Evolutionary conservation across 2,797 vertebrate species (phyloP), one percentile per base, ranked within the genome.

Genomic region (Ptychadena robeensis): DNA sequence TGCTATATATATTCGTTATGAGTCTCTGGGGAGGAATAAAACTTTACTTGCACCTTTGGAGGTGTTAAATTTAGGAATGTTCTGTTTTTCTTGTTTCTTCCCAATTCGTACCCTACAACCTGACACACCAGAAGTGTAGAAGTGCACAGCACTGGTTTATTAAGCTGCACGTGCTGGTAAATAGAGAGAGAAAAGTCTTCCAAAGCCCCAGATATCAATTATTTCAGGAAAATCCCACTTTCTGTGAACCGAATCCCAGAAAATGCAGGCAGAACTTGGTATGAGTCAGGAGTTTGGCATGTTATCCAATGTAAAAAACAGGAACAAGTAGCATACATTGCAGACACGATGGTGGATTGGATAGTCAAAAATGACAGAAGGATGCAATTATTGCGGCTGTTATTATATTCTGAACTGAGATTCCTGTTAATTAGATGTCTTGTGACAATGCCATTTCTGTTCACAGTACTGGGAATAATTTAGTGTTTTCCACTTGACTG

Each of bases 41-140:
- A 67, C 25, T 78, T 84, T 79, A 84, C 30, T 28, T 79, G 82
- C 44, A 59, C 75, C 76, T 67, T 73, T 53, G 61, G 82, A 83
- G 34, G 82, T 83, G 82, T 83, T 67, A 73, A 79, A 83, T 59
- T 79, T 73, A 67, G 61, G 69, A 79, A 73, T 83, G 75, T 28
- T 71, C 73, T 67, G 63, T 83, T 79, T 83, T 72, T 69, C 63
- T 73, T 79, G 59, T 68, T 84, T 80, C 38, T 44, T 79, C 25
- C 44, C 59, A 72, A 40, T 64, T 68, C 35, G 27, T 64, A 12
- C 76, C 38, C 76, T 79, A 57, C 61, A 67, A 28, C 34, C 65
- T 73, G 40, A 83, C 59, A 61, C 32, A 79, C 70, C 66, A 74
- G 14, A 68, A 73, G 76, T 73, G 34, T 80, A 61, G 40, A 57